A percentile compares a stretch with the other conserved stretches of the same genome.
Evolutionary conservation across 1,140 invertebrate genomes (phyloP).

Genomic region (Zaprionus ghesquierei): DNA sequence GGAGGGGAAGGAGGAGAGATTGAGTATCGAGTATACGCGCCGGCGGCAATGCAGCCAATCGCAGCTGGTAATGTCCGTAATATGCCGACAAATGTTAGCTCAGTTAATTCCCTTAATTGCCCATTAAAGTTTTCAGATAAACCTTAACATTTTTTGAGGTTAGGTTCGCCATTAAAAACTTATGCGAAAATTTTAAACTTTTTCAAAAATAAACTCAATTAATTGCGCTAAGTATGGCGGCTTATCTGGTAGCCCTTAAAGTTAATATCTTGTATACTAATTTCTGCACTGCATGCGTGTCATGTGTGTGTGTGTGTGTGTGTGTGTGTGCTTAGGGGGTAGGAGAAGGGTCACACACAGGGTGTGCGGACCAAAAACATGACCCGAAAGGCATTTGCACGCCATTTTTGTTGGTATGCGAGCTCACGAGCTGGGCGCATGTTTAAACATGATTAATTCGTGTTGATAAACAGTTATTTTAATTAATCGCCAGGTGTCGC

Average conservation of each 20-base stretch:
- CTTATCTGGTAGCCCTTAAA: background rate
- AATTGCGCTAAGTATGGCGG: background rate
- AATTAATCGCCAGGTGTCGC: slow-evolving; percentile 68
- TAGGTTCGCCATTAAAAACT: background rate
- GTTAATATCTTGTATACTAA: background rate
- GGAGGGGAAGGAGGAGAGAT: background rate
- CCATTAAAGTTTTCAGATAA: slow-evolving; percentile 64
- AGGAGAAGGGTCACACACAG: background rate
- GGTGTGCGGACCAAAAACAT: slow-evolving; percentile 35
- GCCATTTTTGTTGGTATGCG: slow-evolving; percentile 61
- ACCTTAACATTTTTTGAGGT: slow-evolving; percentile 31
- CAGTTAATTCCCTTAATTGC: slow-evolving; percentile 49
- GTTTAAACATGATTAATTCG: slow-evolving; percentile 75
- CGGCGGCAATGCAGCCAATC: slow-evolving; percentile 20
- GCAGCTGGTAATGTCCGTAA: background rate
- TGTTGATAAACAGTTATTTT: slow-evolving; percentile 78
- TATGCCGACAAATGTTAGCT: background rate
- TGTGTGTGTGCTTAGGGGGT: background rate
- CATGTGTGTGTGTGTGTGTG: slow-evolving; percentile 15
- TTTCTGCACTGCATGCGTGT: background rate
- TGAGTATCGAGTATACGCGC: background rate
- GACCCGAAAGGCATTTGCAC: slow-evolving; percentile 57
- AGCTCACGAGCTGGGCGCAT: slow-evolving; percentile 50
- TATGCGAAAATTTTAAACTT: background rate
- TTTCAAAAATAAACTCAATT: background rate